A percentile compares a stretch with the other conserved stretches of the same genome.
Conservation (phyloP, 2,113 vertebrate genomes). For the Siniperca chuatsi region DNA sequence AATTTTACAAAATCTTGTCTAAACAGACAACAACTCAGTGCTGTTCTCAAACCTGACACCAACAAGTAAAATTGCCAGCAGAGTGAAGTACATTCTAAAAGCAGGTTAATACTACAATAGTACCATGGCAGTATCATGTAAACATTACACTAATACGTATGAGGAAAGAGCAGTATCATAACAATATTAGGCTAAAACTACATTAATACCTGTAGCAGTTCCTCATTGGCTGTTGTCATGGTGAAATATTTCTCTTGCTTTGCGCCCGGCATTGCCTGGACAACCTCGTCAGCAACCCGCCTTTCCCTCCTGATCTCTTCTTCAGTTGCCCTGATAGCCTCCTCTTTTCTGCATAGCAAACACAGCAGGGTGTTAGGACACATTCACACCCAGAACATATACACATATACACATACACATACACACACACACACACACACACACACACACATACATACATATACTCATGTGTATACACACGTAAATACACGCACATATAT, state of each 20-base stretch:
- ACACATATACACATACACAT: too few relatives aligned
- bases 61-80: too few relatives aligned
- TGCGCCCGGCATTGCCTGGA: conserved; percentile 90
- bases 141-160: not conserved
- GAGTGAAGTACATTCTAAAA: too few relatives aligned
- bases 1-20: too few relatives aligned
- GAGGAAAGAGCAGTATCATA: not conserved
- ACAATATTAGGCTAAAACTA: not conserved
- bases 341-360: conserved; percentile 88
- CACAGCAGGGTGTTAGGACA: not conserved
- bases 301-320: conserved; percentile 90
- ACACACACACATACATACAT: too few relatives aligned
- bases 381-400: not conserved
- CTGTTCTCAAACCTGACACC: too few relatives aligned
- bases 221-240: conserved; percentile 91
- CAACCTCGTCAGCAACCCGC: conserved; percentile 88
- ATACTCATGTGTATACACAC: not conserved
- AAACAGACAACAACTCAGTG: too few relatives aligned
- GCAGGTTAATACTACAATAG: not conserved
- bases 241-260: conserved; percentile 91
- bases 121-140: not conserved
- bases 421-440: not conserved
- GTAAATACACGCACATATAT: too few relatives aligned
- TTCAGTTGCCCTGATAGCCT: conserved; percentile 88
- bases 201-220: conserved; percentile 89